Evolutionary conservation across 2,797 vertebrate species (phyloP), one percentile per base, ranked within the genome.

Genomic region (Tangara arthus): DNA sequence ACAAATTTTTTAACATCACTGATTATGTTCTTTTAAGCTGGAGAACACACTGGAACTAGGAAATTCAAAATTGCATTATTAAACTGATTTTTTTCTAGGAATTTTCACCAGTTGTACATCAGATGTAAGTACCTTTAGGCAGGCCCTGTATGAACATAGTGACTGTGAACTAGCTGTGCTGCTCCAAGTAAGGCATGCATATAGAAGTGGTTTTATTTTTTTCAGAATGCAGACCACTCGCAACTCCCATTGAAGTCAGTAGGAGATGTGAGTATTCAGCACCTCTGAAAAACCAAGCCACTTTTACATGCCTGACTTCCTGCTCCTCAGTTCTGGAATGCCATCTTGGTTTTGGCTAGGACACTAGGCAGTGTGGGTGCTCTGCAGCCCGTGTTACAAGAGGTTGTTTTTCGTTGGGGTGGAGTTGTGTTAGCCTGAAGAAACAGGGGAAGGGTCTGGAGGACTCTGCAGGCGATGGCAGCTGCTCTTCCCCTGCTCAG

Each of bases 251-350:
- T 96, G 96, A 95, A 94, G 95, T 96, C 94, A 96, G 96, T 96
- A 96, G 96, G 95, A 96, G 95, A 95, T 96, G 95, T 96, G 95
- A 97, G 94, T 97, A 95, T 96, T 96, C 96, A 90, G 96, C 95
- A 97, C 96, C 94, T 97, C 95, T 97, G 95, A 96, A 96, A 96
- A 96, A 64, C 83, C 86, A 96, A 79, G 64, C 92, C 95, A 95
- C 95, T 95, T 93, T 80, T 41, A 86, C 12, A 3, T 96, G 94
- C 92, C 89, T 93, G 2, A 81, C 72, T 91, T 93, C 42, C 59
- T 86, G 6, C 63, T 96, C 63, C 60, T 91, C 85, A 81, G 52
- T 71, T 82, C 60, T 76, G 66, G 50, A 89, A 83, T 46, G 82
- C 71, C 65, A 55, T 46, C 69, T 27, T 91, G 66, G 34, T 63